phyloP scores from a whole-genome alignment of 2,888 invertebrate genomes.

The Tholera decimalis region DNA sequence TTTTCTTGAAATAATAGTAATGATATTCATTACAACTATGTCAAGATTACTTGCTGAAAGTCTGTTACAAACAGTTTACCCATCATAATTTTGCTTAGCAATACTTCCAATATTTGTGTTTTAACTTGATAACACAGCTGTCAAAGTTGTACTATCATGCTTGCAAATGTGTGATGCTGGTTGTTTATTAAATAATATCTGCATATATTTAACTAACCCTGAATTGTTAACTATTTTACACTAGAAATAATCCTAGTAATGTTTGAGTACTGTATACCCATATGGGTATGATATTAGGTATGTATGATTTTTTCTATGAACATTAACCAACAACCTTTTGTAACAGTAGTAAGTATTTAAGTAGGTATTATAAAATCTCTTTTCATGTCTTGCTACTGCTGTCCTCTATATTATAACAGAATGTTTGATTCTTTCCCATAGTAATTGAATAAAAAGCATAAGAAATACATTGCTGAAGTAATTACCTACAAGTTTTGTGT shows the following conservation, averaged over 20 bases:
- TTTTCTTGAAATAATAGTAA: slow-evolving; percentile 1
- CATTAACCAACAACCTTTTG: not conserved
- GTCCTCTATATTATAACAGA: not conserved
- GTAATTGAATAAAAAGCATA: not conserved
- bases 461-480: not conserved
- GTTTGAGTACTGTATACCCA: not conserved
- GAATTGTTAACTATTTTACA: not conserved
- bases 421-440: not conserved
- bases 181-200: not conserved
- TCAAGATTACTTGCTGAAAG: slow-evolving; percentile 2
- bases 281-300: not conserved
- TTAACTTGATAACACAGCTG: slow-evolving; percentile 26
- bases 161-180: not conserved
- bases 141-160: slow-evolving; percentile 20
- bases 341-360: no score
- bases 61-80: not conserved
- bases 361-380: not conserved
- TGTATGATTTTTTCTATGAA: not conserved
- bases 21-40: not conserved
- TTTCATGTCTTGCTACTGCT: not conserved
- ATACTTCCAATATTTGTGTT: not conserved
- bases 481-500: not conserved
- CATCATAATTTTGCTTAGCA: slow-evolving; percentile 2
- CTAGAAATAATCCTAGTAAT: not conserved
- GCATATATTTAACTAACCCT: not conserved